A percentile compares a stretch with the other conserved stretches of the same genome.
Evolutionary conservation across 2,888 invertebrate species (phyloP).

Genomic region (Epinotia demarniana): DNA sequence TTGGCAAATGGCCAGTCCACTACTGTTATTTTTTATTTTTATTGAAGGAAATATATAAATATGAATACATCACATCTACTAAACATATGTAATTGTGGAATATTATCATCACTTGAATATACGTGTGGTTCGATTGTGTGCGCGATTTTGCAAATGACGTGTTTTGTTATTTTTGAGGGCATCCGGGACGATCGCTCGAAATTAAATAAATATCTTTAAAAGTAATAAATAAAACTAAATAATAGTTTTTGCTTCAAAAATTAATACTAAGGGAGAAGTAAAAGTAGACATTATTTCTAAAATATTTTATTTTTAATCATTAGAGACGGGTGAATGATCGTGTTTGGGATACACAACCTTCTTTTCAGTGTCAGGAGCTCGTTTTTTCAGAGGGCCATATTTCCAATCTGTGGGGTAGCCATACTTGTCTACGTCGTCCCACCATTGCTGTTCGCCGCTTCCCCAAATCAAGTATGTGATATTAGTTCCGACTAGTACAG

Average conservation of each 20-base stretch:
- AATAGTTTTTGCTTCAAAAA: background rate
- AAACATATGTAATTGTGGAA: too few species aligned
- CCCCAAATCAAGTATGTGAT: conserved; percentile 88
- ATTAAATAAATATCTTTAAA: too few species aligned
- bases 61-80: too few species aligned
- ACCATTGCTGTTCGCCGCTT: conserved; percentile 90
- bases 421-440: conserved; percentile 87
- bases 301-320: conserved; percentile 52
- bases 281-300: background rate
- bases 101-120: too few species aligned
- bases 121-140: too few species aligned
- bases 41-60: too few species aligned
- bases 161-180: too few species aligned
- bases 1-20: too few species aligned
- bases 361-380: conserved; percentile 60
- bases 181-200: too few species aligned
- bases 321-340: conserved; percentile 71
- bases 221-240: too few species aligned
- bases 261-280: background rate
- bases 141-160: too few species aligned
- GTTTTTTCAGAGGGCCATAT: conserved; percentile 68
- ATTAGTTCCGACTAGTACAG: conserved; percentile 87
- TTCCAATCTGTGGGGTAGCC: conserved; percentile 76
- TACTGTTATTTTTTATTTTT: too few species aligned
- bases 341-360: conserved; percentile 74